These are phyloP conservation scores for Pachliopta kotzebuea DNA, from an alignment of 2,888 invertebrate genomes.

Conservation along the genomic window DNA sequence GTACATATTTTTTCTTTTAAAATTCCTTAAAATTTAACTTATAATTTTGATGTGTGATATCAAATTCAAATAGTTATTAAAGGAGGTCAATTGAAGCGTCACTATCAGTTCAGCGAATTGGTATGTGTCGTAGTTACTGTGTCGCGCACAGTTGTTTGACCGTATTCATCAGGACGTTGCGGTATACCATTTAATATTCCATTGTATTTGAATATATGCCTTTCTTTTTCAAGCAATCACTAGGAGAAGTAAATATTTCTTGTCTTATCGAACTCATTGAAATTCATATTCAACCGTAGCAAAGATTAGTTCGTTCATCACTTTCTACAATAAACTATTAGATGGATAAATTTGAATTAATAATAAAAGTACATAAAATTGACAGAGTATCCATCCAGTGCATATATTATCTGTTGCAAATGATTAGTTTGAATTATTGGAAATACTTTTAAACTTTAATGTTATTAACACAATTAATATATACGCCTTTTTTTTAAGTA, in stretches of 20 bases:
- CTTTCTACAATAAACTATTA: background rate
- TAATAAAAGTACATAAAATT: too few species aligned
- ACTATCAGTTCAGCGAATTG: conserved; percentile 37
- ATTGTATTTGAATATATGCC: background rate
- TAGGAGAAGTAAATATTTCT: background rate
- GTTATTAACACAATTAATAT: too few species aligned
- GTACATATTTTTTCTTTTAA: background rate
- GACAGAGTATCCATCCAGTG: too few species aligned
- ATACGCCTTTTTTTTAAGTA: too few species aligned
- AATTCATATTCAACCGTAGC: background rate
- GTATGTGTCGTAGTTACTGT: conserved; percentile 35
- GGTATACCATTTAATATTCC: background rate
- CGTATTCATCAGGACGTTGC: conserved; percentile 32
- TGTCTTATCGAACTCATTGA: background rate
- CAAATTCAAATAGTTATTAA: conserved; percentile 26
- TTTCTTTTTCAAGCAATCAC: background rate
- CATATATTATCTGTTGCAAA: too few species aligned
- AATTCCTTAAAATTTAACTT: too few species aligned
- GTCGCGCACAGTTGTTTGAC: conserved; percentile 35
- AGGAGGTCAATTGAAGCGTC: conserved; percentile 37
- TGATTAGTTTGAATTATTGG: too few species aligned
- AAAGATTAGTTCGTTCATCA: background rate
- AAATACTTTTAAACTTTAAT: too few species aligned
- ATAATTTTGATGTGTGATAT: too few species aligned
- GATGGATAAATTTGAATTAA: background rate